Evolutionary conservation across 2,113 vertebrate genomes (phyloP), one percentile per base, ranked within the genome.

Genomic region (Aplodontia rufa): DNA sequence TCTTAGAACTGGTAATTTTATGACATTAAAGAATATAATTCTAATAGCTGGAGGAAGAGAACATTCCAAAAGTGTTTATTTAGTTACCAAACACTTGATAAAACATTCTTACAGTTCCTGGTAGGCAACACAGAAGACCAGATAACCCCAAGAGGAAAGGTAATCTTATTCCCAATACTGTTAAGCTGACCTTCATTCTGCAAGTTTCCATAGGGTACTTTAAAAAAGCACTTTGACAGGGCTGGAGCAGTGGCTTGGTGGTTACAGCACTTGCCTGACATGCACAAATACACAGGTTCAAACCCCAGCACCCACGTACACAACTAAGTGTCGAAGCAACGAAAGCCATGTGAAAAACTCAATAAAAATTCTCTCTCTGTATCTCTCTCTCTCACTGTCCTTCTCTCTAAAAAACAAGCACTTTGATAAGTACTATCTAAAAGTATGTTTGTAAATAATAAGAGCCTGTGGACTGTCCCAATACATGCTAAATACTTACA

Each of bases 31-130:
- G 66, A 93, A 97, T 96, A 96, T 92, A 97, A 96, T 94, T 37
- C 75, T 83, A 90, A 72, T 35, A 96, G 58, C 22, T 45, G 82
- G 55, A 85, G 64, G 90, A 19, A 95, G 95, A 95, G 86, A 97
- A 94, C 94, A 97, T 96, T 96, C 91, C 79, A 69, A 92, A 96
- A 86, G 45, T 93, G 66, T 98, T 97, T 95, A 96, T 95, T 97
- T 97, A 96, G 78, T 40, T 97, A 92, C 69, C 11, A 81, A 94
- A 92, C 60, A 92, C 55, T 96, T 95, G 62, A 97, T 91, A 95
- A 97, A 93, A 96, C 90, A 92, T 49, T 72, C 80, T 74, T 95
- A 40, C 16, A 85, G 71, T 93, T 94, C 53, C 78, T 82, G 69
- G 60, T 86, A 90, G 82, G 40, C 69, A 91, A 96, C 88, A 94